A percentile compares a stretch with the other conserved stretches of the same genome.
Evolutionary conservation across 2,113 vertebrate species (phyloP).

Genomic region (Vulpes ferrilata): DNA sequence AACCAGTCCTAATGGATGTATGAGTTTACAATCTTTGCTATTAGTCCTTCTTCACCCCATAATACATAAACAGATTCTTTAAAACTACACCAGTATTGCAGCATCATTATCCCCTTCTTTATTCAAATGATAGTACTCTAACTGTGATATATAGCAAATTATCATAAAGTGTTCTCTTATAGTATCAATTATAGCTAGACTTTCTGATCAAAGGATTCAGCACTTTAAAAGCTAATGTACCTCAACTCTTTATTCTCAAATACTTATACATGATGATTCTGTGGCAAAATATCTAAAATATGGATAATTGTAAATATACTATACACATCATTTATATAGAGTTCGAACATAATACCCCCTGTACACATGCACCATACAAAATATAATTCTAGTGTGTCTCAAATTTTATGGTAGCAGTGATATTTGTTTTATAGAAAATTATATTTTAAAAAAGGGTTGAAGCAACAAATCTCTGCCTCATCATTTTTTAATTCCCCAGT

Average conservation of each 20-base stretch:
- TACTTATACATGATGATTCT: constrained; percentile 40
- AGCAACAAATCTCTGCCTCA: not conserved
- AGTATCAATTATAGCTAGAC: not conserved
- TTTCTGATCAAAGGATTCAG: not conserved
- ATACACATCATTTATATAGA: not conserved
- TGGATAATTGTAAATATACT: not conserved
- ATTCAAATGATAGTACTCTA: not conserved
- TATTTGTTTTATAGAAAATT: not conserved
- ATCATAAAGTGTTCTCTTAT: not conserved
- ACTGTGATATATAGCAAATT: constrained; percentile 14
- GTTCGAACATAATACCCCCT: not conserved
- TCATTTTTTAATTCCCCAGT: not conserved
- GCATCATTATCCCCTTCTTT: not conserved
- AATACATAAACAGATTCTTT: constrained; percentile 25
- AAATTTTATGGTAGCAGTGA: constrained; percentile 2
- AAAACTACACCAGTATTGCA: not conserved
- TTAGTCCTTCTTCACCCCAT: not conserved
- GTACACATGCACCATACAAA: not conserved
- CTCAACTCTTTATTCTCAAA: constrained; percentile 7
- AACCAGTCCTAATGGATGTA: not conserved
- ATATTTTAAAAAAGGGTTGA: constrained; percentile 27
- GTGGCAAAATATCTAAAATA: not conserved
- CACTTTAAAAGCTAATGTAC: not conserved
- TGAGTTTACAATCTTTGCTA: not conserved
- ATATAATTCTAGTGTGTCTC: not conserved